phyloP scores from a whole-genome alignment of 2,113 vertebrate species.

The Semnopithecus entellus region DNA sequence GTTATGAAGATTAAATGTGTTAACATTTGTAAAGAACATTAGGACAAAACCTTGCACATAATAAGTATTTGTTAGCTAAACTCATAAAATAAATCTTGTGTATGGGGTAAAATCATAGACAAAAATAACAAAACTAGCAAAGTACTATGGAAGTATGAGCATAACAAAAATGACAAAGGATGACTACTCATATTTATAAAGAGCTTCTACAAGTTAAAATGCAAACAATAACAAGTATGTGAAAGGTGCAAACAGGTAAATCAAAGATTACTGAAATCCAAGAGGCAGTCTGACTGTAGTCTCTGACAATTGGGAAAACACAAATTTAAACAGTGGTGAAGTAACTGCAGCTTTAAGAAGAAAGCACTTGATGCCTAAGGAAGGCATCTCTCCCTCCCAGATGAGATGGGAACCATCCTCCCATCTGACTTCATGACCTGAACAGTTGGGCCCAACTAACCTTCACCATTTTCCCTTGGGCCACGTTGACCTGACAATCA shows the following conservation, averaged over 20 bases:
- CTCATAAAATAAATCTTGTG: neutral
- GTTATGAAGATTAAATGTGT: neutral
- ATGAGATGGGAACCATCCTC: no score
- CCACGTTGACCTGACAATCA: neutral
- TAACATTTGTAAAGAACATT: neutral
- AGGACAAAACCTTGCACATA: neutral
- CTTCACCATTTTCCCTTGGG: neutral
- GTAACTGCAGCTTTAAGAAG: neutral
- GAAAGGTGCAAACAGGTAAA: neutral
- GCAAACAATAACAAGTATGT: neutral
- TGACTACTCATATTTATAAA: neutral
- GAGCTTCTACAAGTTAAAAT: neutral
- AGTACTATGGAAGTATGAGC: neutral
- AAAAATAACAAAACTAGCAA: neutral
- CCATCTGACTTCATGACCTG: fast-evolving
- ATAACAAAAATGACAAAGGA: neutral
- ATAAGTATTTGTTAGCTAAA: neutral
- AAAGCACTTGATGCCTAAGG: neutral
- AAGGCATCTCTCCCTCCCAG: no score
- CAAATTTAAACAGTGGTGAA: neutral
- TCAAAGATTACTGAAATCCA: neutral
- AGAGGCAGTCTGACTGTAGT: neutral
- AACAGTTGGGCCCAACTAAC: fast-evolving
- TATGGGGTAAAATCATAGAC: neutral
- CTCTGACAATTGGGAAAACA: neutral